Base-by-base conservation (phyloP, 2,113 vertebrate species). In the Brachyistius frenatus region DNA sequence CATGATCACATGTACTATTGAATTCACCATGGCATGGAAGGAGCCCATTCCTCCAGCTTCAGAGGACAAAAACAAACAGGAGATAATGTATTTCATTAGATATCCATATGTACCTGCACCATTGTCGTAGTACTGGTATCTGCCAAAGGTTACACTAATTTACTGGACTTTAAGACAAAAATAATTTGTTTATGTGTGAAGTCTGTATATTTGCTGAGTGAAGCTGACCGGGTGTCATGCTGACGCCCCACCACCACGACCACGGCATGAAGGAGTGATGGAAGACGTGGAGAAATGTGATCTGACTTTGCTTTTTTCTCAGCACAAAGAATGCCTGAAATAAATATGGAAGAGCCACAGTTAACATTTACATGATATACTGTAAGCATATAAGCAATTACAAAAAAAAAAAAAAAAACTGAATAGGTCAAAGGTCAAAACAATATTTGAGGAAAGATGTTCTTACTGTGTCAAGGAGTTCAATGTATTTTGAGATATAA, bases 241-340 rank as follows among this genome's bases (percentile, higher is more conserved):
- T 96, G 10, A 98, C 78, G 11, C 98, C 98, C 98, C 98, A 99
- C 98, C 98, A 99, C 98, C 98, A 99, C 37, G 96, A 96, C 96
- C 96, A 99, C 31, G 98, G 98, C 92, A 99, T 95, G 76, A 99
- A 94, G 14, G 98, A 99, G 81, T 99, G 98, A 88, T 99, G 98
- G 88, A 99, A 98, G 54, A 99, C 95, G 49, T 99, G 98, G 15
- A 99, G 94, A 89, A 99, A 99, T 8, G 98, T 99, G 91, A 99
- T 96, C 93, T 99, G 98, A 76, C 92, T 95, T 53, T 97, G 96
- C 92, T 99, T 99, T 92, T 99, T 99, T 77, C 98, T 94, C 93
- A 99, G 88, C 68, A 99, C 96, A 90, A 99, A 99, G 84, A 99
- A 99, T 23, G 96, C 94, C 98, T 99, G 74, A 11, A 76, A 62